Base-by-base conservation (phyloP, 1,140 invertebrate genomes). In the Magallana ariakensis region DNA sequence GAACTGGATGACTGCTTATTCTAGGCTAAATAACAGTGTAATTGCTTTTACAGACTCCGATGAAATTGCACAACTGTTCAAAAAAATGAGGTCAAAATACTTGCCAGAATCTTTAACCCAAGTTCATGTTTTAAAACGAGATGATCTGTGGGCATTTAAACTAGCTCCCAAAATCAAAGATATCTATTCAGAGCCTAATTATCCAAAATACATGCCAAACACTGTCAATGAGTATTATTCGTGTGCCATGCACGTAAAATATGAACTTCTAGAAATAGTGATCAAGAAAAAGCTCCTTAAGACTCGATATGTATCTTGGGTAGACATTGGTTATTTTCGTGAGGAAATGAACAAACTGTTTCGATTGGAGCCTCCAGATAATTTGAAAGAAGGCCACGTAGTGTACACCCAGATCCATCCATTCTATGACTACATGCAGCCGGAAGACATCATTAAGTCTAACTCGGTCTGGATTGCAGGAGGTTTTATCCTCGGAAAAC, bases 231-330 rank as follows among this genome's bases (percentile, higher is more conserved):
- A 91, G 7, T 89, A 90, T 33, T 93, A 93, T 58, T 90, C 92
- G n/a, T 92, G 92, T 88, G 90, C 90, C n/a, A 93, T 92, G 88
- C 92, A 93, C 91, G 91, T 91, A 3, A 94, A 94, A 83, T 93
- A 92, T 88, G 93, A 93, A 86, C 80, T 92, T 26, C 84, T 93
- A 54, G 57, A 90, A 33, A 88, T 54, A 22, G 87, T 90, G 6
- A 88, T 90, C 0, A 80, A 86, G 11, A 80, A 85, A 80, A 91
- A 92, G 84, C 87, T 86, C 15, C 91, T 90, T 55, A 86, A 88
- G 19, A 93, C 91, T 1, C 91, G 91, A 56, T 92, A 91, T 84
- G 89, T 93, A 84, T 90, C 90, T 9, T 93, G 93, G 93, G 62
- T 93, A 3, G 93, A 93, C 82, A 90, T 92, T 22, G 91, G 91